These are phyloP conservation scores for Rhagonycha fulva DNA, from an alignment of 2,888 invertebrate species.

Conservation along the genomic window DNA sequence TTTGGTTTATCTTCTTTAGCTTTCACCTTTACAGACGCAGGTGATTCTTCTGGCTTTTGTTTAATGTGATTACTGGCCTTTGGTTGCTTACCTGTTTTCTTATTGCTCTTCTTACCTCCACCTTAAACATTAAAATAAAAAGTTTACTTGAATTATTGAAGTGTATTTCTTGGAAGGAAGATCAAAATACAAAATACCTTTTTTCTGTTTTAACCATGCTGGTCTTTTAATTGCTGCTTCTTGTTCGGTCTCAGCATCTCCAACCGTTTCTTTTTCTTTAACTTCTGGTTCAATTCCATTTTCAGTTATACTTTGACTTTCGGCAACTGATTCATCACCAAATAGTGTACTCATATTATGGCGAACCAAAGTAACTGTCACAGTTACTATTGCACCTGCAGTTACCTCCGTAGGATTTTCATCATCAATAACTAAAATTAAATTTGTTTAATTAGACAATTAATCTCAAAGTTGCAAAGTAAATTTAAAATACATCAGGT, in stretches of 20 bases:
- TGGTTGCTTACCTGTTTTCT: constrained; percentile 55
- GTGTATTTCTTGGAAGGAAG: too few species aligned
- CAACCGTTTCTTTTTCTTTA: constrained; percentile 39
- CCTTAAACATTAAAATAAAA: constrained; percentile 33
- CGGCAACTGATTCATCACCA: constrained; percentile 72
- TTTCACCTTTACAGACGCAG: constrained; percentile 37
- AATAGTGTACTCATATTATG: constrained; percentile 83
- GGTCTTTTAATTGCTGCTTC: constrained; percentile 68
- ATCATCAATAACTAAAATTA: constrained; percentile 86
- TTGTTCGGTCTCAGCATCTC: constrained; percentile 33
- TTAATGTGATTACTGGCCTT: constrained; percentile 49
- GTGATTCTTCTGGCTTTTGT: constrained; percentile 37
- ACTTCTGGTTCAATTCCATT: constrained; percentile 60
- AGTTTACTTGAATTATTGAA: too few species aligned
- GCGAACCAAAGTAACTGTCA: constrained; percentile 85
- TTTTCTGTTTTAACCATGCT: constrained; percentile 80
- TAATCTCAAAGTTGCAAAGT: too few species aligned
- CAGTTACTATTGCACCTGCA: constrained; percentile 96
- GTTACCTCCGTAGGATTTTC: constrained; percentile 97
- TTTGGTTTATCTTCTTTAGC: constrained; percentile 37
- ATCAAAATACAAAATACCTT: constrained; percentile 51
- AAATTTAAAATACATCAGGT: too few species aligned
- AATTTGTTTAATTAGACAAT: neutral
- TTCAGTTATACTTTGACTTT: constrained; percentile 54
- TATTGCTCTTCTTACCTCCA: constrained; percentile 64